Evolutionary conservation across 1,140 invertebrate species (phyloP), one percentile per base, ranked within the genome.

Genomic region (Calliopsis andreniformis): DNA sequence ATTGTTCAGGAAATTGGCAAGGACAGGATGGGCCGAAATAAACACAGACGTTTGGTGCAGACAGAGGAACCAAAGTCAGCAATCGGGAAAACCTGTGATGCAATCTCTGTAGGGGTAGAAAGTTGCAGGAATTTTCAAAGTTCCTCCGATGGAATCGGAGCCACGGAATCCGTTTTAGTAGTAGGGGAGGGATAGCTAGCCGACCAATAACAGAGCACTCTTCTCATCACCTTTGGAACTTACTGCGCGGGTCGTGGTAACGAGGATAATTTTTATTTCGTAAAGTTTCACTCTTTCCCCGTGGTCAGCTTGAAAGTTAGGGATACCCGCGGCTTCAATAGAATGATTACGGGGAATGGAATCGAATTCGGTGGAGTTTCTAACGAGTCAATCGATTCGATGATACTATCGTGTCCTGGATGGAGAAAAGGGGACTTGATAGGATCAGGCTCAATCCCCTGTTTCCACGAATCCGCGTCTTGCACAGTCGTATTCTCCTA

Each of bases 251-350:
- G 47, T 30, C 42, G 32, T 12, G 56, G 42, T 72, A 72, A 76
- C 72, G 62, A 73, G 56, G 55, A 49, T 69, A 71, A 81, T 78
- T 78, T 66, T 78, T 81, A 81, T 75, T 81, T 70, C 39, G 20
- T 2, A 45, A 78, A 81, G n/a, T 73, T 78, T 79, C 62, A 49
- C 71, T 20, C 16, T 32, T 8, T 14, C 20, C 16, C 6, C 14
- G 23, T 39, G 61, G 67, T 51, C 30, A 68, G 47, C 39, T 25
- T 16, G 43, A 45, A 71, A 71, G 32, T 76, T 63, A 10, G 23
- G 63, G 39, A 62, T 45, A 55, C 28, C n/a, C 53, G 20, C 12
- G 0, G 7, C 12, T 32, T 42, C 73, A 32, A 69, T 68, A 32
- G 73, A 68, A 76, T 61, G 73, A 76, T 76, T 53, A 61, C 55